Evolutionary conservation across 1,140 invertebrate genomes (phyloP), one percentile per base, ranked within the genome.

Genomic region (Calliopsis andreniformis): DNA sequence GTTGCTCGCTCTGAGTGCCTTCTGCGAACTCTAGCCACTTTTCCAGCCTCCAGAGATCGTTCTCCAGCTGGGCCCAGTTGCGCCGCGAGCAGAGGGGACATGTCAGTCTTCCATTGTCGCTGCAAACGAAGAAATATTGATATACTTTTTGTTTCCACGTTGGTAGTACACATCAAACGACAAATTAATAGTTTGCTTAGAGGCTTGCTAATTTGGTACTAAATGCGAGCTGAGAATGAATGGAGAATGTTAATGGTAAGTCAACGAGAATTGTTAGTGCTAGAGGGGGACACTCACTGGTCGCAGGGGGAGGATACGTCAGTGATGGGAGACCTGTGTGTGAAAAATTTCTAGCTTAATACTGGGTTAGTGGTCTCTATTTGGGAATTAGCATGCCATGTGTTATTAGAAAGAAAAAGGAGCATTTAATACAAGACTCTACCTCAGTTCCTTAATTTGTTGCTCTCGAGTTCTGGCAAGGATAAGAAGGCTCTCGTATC

Each of bases 11-110:
- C 80, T 97, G 96, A 0, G 95, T 96, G 55, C 94, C 96, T 90
- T 98, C 97, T 0, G 97, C 96, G 81, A 96, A 96, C 87, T 96
- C 95, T 45, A 98, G 92, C 97, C 97, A 98, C 87, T 97, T 95
- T 86, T 98, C 96, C 80, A 98, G 92, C 69, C 96, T 93, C 96
- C 97, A 98, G 7, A 98, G 92, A 90, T 98, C 97, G 87, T 97
- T 95, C 82, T 97, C 95, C 85, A 98, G 93, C 90, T 98, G 97
- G 73, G 95, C 94, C 96, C 97, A 97, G 90, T 97, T 97, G 72
- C 96, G 94, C 86, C 95, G 94, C 53, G 96, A 96, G 87, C 96
- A 97, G 63, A 97, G 92, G 8, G 96, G 96, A 88, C 96, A 97
- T 49, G 96, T 95, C 72, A 96, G 87, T 70, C 95, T 93, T 55